Evolutionary conservation across 2,888 invertebrate genomes (phyloP).

Genomic region (Leptarthrus brevirostris): DNA sequence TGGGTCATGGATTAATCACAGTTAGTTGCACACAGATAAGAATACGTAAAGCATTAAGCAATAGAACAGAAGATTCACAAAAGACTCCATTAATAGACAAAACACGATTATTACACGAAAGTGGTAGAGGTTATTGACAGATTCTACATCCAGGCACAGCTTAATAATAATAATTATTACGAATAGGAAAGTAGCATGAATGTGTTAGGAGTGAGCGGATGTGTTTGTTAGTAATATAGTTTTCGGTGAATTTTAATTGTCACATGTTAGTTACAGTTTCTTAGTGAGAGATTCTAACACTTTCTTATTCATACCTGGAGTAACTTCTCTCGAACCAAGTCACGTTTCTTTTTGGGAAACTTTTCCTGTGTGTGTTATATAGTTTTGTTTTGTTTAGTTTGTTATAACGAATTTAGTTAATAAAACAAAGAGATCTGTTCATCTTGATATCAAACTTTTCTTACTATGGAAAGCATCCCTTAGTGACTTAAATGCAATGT

Average conservation of each 20-base stretch:
- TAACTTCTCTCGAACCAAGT: conserved; percentile 78
- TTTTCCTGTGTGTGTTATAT: conserved; percentile 72
- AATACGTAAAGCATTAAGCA: neutral
- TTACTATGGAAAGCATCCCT: no score
- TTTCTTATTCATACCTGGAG: conserved; percentile 62
- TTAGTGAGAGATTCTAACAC: conserved; percentile 23
- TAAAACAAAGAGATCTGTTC: conserved; percentile 27
- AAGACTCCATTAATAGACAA: neutral
- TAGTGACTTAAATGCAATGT: no score
- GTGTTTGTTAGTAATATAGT: conserved; percentile 18
- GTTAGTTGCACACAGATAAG: no score
- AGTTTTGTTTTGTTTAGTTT: conserved; percentile 52
- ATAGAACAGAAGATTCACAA: conserved; percentile 5
- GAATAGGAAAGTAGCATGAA: neutral
- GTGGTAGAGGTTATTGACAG: conserved; percentile 7
- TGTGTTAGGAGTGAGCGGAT: neutral
- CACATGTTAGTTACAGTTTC: conserved; percentile 26
- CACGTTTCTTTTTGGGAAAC: conserved; percentile 85
- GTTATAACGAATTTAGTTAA: conserved; percentile 38
- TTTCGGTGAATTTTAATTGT: neutral
- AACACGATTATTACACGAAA: conserved; percentile 9
- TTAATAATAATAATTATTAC: neutral
- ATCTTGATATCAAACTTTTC: no score
- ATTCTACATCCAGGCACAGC: neutral
- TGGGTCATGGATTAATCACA: conserved; percentile 4